Base-by-base conservation (phyloP, 2,113 vertebrate species). In the Mus musculus region DNA sequence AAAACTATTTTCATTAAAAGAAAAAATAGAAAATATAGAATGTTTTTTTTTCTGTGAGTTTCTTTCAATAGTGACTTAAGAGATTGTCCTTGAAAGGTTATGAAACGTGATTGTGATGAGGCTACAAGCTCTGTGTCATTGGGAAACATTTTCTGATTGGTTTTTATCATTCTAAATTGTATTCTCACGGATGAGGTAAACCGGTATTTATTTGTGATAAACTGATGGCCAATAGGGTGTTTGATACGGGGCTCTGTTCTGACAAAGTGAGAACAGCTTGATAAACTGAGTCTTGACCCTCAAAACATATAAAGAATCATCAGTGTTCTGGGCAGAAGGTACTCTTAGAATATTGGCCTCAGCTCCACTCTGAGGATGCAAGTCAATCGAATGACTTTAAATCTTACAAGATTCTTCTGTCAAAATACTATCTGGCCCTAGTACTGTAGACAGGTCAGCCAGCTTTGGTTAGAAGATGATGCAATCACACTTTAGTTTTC, bases 31-130 rank as follows among this genome's bases (percentile, higher is more conserved):
- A 63, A 63, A 73, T 63, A 84, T n/a, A 24, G n/a, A 65, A 63
- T 63, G 54, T 33, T 71, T 71, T 71, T 71, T 22, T 94, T 86
- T 92, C 61, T 46, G 30, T 46, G 30, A 24, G 54, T 49, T 96
- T 94, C 78, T 93, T 84, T 80, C 81, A 84, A 95, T 81, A 65
- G 52, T 85, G 93, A 91, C 71, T 88, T 91, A 39, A 65, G 85
- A 92, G 78, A 73, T 82, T 93, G 97, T 78, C 97, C 93, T 97
- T 96, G 97, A 96, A 95, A 95, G 96, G 96, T 95, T 96, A 93
- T 94, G 84, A 93, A 73, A 76, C 86, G 59, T 93, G 73, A 67
- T 0, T 61, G 69, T 36, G 91, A 67, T 86, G 88, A 89, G 30
- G 14, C 63, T 93, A 30, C 39, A 42, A 59, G 72, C 54, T 73